These are phyloP conservation scores for Pachypsylla venusta DNA, from an alignment of 1,140 invertebrate genomes.

Conservation along the genomic window DNA sequence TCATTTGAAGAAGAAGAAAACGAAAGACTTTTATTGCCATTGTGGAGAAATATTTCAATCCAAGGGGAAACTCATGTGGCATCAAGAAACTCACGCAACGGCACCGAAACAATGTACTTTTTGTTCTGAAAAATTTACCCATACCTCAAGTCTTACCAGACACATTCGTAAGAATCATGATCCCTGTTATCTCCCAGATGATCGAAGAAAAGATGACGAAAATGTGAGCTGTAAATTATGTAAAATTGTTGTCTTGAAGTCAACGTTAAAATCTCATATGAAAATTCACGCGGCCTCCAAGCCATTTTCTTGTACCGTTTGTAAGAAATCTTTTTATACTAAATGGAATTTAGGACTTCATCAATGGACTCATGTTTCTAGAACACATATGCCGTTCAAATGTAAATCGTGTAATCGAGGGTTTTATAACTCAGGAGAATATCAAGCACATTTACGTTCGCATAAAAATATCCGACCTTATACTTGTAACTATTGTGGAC, in stretches of 20 bases:
- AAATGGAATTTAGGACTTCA: conserved; percentile 80
- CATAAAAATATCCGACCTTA: conserved; percentile 66
- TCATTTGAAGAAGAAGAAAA: conserved; percentile 47
- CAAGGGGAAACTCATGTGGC: conserved; percentile 65
- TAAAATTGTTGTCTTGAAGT: conserved; percentile 57
- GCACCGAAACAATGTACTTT: conserved; percentile 67
- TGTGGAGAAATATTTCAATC: conserved; percentile 67
- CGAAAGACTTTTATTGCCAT: conserved; percentile 61
- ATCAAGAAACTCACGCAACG: conserved; percentile 65
- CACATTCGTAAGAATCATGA: conserved; percentile 70
- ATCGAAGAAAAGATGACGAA: conserved; percentile 37
- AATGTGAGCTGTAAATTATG: conserved; percentile 67
- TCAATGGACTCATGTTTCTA: conserved; percentile 72
- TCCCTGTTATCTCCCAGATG: conserved; percentile 48
- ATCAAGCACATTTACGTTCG: conserved; percentile 66
- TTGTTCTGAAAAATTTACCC: conserved; percentile 70
- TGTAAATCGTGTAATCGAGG: conserved; percentile 67
- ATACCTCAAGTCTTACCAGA: conserved; percentile 59
- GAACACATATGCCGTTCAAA: conserved; percentile 68
- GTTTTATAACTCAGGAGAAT: conserved; percentile 61
- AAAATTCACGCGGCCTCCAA: conserved; percentile 55
- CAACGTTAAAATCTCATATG: conserved; percentile 65
- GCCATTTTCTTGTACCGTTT: conserved; percentile 62
- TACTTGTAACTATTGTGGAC: conserved; percentile 84
- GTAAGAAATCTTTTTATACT: conserved; percentile 68